phyloP scores from a whole-genome alignment of 2,888 invertebrate species.

The Scotopteryx bipunctaria region DNA sequence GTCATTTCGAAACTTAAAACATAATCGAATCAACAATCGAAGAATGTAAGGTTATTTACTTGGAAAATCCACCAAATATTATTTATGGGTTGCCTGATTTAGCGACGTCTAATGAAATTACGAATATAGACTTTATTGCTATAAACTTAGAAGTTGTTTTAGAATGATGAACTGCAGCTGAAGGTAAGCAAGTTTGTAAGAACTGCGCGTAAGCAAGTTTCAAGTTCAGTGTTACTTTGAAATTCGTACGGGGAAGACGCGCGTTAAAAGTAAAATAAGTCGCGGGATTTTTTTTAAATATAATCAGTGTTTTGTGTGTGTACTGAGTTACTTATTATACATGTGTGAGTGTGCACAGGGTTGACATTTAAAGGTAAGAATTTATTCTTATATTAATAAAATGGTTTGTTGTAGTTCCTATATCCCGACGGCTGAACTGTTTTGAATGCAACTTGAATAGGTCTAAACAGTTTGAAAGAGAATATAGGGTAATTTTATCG shows the following conservation, averaged over 20 bases:
- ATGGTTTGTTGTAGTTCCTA: too few species aligned
- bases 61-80: slow-evolving; percentile 50
- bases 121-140: slow-evolving; percentile 31
- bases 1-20: slow-evolving; percentile 24
- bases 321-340: slow-evolving; percentile 43
- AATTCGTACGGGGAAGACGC: slow-evolving; percentile 54
- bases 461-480: too few species aligned
- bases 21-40: slow-evolving; percentile 27
- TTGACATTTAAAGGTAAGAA: slow-evolving; percentile 28
- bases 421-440: too few species aligned
- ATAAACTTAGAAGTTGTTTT: slow-evolving; percentile 18
- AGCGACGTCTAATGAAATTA: background rate
- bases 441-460: too few species aligned
- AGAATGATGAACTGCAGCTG: slow-evolving; percentile 26
- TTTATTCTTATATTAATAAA: background rate
- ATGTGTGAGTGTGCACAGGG: slow-evolving; percentile 32
- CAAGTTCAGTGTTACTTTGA: slow-evolving; percentile 74
- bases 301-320: slow-evolving; percentile 42
- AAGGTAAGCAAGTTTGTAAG: slow-evolving; percentile 57
- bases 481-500: too few species aligned
- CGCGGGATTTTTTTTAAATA: slow-evolving; percentile 36
- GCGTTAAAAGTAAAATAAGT: slow-evolving; percentile 21
- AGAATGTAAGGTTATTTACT: slow-evolving; percentile 33
- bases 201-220: slow-evolving; percentile 53
- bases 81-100: slow-evolving; percentile 34